These are phyloP conservation scores for Heliconius sara DNA, from an alignment of 2,888 invertebrate genomes.

Conservation along the genomic window DNA sequence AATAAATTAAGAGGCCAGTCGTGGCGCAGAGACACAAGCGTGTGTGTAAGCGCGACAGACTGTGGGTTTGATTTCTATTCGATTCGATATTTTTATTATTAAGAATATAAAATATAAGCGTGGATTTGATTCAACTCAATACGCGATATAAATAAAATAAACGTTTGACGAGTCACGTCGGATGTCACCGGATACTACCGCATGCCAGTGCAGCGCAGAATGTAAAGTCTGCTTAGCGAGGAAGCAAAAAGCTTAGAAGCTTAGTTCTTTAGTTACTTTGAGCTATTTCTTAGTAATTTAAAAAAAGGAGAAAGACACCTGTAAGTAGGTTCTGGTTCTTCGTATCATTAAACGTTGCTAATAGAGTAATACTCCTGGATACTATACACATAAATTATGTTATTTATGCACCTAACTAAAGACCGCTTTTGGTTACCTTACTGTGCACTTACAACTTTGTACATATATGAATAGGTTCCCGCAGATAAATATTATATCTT, in stretches of 20 bases:
- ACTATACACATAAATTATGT: background rate
- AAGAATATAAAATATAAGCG: too few species aligned
- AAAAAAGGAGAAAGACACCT: slow-evolving; percentile 8
- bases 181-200: slow-evolving; percentile 9
- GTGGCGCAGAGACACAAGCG: too few species aligned
- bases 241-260: slow-evolving; percentile 15
- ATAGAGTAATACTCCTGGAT: background rate
- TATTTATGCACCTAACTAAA: background rate
- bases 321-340: background rate
- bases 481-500: too few species aligned
- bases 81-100: too few species aligned
- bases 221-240: slow-evolving; percentile 1
- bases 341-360: slow-evolving; percentile 17
- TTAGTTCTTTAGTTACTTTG: slow-evolving; percentile 1
- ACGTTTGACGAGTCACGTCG: background rate
- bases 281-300: slow-evolving; percentile 2
- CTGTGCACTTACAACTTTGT: too few species aligned
- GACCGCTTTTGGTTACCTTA: background rate
- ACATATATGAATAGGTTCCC: background rate
- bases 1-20: too few species aligned
- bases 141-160: background rate
- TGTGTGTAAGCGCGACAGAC: too few species aligned
- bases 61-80: too few species aligned
- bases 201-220: slow-evolving; percentile 5
- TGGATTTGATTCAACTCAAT: too few species aligned